Base-by-base conservation (phyloP, 2,888 invertebrate species). In the Hirudinaria manillensis region DNA sequence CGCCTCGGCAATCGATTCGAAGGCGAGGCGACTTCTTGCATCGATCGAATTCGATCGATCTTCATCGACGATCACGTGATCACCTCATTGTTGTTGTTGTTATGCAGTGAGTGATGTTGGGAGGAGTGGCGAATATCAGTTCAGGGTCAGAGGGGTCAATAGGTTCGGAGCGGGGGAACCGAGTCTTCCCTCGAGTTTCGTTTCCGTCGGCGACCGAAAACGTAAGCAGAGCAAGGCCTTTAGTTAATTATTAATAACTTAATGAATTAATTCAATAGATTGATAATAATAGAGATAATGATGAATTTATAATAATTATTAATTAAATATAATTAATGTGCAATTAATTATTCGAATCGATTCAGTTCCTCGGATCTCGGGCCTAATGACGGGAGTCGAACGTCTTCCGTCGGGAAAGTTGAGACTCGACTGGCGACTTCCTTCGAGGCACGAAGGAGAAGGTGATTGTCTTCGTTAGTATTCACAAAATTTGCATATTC, bases 81-180 rank as follows among this genome's bases (percentile, higher is more conserved):
- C n/a, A n/a, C n/a, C n/a, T 27, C 24, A 61, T 13, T n/a, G n/a
- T 16, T 19, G 10, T 61, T 19, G 10, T 61, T 13, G 2, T 21
- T 36, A 68, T 21, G 2, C 29, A 68, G 68, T 68, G n/a, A 68
- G 27, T 21, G 27, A 68, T 36, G 10, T 34, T 3, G 36, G 32
- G 34, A 32, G 1, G 36, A 29, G n/a, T 34, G 36, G 36, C 10
- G 68, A 68, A 13, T 36, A 34, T 24, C 68, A 68, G n/a, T 68
- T 68, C 36, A 68, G 68, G 16, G 68, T 68, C 4, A 34, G 32
- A 34, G 68, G 68, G 2, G 68, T n/a, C 68, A 68, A 68, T 34
- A 68, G 32, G 36, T 68, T 10, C 16, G 68, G 68, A 34, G 34
- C 27, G 6, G 68, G 68, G 7, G 34, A 68, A 6, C 34, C 68